Conservation (phyloP, 2,113 vertebrate species). For the Panurus biarmicus region DNA sequence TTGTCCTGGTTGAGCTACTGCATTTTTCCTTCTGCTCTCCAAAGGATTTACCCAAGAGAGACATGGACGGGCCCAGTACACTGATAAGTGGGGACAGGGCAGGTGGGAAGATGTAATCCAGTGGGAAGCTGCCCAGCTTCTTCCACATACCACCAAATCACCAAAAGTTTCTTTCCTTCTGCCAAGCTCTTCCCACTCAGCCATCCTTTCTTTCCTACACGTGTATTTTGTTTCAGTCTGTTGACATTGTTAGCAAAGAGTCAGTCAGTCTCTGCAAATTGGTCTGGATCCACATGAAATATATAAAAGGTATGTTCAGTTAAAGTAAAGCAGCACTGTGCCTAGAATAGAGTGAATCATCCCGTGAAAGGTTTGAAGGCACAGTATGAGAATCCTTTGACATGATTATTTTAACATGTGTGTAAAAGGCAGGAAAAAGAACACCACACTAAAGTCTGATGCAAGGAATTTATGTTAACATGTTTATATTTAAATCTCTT, state of each 20-base stretch:
- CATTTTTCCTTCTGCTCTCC: background rate
- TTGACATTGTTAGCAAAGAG: slow-evolving; percentile 31
- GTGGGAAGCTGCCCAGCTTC: background rate
- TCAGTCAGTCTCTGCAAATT: background rate
- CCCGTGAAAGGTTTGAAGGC: slow-evolving; percentile 52
- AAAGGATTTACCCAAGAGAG: background rate
- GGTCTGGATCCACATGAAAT: slow-evolving; percentile 15
- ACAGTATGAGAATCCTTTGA: slow-evolving; percentile 30
- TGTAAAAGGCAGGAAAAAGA: slow-evolving; percentile 42
- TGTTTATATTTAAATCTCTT: slow-evolving; percentile 5
- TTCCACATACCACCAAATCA: slow-evolving; percentile 15
- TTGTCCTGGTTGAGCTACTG: background rate
- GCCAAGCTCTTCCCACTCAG: background rate
- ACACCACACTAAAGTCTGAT: background rate
- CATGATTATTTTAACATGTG: slow-evolving; percentile 68
- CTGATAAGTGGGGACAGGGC: background rate
- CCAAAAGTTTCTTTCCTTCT: background rate
- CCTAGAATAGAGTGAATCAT: slow-evolving; percentile 56
- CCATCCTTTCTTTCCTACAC: background rate
- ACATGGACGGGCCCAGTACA: background rate
- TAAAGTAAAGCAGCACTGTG: slow-evolving; percentile 17
- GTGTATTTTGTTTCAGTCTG: slow-evolving; percentile 47
- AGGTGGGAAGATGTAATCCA: background rate
- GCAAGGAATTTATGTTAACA: slow-evolving; percentile 6
- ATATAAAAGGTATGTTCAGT: background rate